These are phyloP conservation scores for Cryptus armator DNA, from an alignment of 2,888 invertebrate genomes.

Conservation along the genomic window DNA sequence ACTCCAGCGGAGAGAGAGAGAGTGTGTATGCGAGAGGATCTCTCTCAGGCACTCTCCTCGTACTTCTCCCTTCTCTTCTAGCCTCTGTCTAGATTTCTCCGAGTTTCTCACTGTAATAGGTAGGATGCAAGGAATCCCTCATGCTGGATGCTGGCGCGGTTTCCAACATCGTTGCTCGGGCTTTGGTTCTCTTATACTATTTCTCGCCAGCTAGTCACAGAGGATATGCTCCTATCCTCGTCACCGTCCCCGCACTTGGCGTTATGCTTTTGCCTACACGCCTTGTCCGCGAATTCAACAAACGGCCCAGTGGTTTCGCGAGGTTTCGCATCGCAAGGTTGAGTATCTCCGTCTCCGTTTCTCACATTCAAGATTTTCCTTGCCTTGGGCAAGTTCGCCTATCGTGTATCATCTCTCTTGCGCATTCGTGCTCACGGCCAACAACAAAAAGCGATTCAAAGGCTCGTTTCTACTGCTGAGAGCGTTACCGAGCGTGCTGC, in stretches of 20 bases:
- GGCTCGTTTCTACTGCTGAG: conserved; percentile 19
- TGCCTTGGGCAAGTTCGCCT: background rate
- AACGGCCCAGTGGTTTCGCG: background rate
- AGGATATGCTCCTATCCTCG: conserved; percentile 4
- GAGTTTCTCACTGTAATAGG: conserved; percentile 30
- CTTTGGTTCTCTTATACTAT: background rate
- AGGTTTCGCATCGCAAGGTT: background rate
- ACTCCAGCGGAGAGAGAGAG: conserved; percentile 50
- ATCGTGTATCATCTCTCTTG: background rate
- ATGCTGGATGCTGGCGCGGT: conserved; percentile 29
- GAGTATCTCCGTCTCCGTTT: background rate
- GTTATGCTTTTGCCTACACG: conserved; percentile 16
- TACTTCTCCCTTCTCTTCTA: conserved; percentile 33
- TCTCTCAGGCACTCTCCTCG: conserved; percentile 11
- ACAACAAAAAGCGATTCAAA: conserved; percentile 39
- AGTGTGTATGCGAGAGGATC: conserved; percentile 17
- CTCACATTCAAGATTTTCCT: conserved; percentile 20
- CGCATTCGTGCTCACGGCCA: conserved; percentile 10
- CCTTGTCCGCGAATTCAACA: conserved; percentile 26
- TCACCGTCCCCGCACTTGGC: conserved; percentile 18
- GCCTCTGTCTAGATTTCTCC: conserved; percentile 54
- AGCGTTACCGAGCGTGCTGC: conserved; percentile 43
- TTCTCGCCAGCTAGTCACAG: conserved; percentile 32
- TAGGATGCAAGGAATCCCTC: conserved; percentile 44
- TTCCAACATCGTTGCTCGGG: conserved; percentile 1